These are phyloP conservation scores for Cydia pomonella DNA, from an alignment of 1,140 invertebrate species.

Conservation along the genomic window DNA sequence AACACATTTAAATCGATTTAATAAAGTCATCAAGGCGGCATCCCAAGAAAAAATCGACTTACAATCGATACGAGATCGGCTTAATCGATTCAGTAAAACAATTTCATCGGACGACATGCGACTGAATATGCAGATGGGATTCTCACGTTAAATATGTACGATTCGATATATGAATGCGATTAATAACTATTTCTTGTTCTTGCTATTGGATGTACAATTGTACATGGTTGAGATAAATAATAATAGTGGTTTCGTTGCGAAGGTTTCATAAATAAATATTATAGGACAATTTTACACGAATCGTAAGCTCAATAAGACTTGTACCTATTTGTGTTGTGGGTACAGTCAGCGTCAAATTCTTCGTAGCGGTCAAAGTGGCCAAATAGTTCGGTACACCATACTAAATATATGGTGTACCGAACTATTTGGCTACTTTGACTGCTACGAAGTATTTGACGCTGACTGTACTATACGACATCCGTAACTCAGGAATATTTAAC, in stretches of 20 bases:
- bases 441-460: too few species aligned
- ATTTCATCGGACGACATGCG: slow-evolving; percentile 58
- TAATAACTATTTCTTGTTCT: slow-evolving; percentile 15
- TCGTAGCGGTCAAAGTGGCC: too few species aligned
- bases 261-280: not conserved
- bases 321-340: too few species aligned
- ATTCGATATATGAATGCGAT: slow-evolving; percentile 22
- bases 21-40: slow-evolving; percentile 50
- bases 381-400: too few species aligned
- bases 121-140: slow-evolving; percentile 49
- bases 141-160: slow-evolving; percentile 44
- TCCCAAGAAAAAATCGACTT: slow-evolving; percentile 58
- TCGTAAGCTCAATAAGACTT: too few species aligned
- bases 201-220: not conserved
- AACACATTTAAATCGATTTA: slow-evolving; percentile 42
- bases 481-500: too few species aligned
- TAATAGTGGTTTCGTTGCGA: not conserved
- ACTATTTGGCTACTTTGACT: too few species aligned
- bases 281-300: too few species aligned
- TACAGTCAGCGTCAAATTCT: too few species aligned
- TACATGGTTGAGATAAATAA: not conserved
- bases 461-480: too few species aligned
- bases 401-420: too few species aligned
- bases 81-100: slow-evolving; percentile 72
- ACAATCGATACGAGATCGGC: slow-evolving; percentile 55